Base-by-base conservation (phyloP, 2,888 invertebrate genomes). In the Buathra laborator region DNA sequence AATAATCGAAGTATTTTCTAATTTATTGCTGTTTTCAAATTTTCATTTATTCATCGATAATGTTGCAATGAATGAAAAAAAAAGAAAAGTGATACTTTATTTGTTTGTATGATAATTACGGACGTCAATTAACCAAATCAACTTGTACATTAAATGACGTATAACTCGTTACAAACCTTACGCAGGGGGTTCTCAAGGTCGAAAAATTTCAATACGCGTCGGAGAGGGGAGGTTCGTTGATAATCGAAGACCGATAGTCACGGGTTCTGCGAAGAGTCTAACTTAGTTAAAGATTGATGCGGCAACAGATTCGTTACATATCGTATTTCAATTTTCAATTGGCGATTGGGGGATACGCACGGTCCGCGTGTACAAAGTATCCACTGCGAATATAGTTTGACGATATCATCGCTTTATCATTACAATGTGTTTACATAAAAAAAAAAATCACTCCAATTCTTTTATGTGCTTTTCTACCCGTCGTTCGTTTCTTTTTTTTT, bases 231-330 rank as follows among this genome's bases (percentile, higher is more conserved):
- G 10, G 4, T 10, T 12, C 43, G 24, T 24, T 56, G 80, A 84
- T 84, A 37, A 76, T 84, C 53, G 85, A 85, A 78, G 72, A 83
- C 76, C 78, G 90, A 90, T 90, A 89, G 90, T 89, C 88, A 89
- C 83, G 88, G 88, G 46, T 81, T 66, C 76, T 19, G 75, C 85
- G 85, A 83, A 83, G 85, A 70, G 85, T 83, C 6, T 10, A 86
- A 86, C 86, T 79, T 86, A 85, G 88, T 89, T 88, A 87, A 89
- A 88, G 89, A 88, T 88, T 78, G 84, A 87, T 85, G 86, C 62
- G 44, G 74, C 82, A 37, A 83, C 84, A 75, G 72, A 86, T 85
- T 87, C 85, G 81, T 32, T 74, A 9, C 62, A 70, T 86, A 84
- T 87, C 86, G 51, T 59, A 81, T 87, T 87, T 79, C 84, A 83